phyloP scores from a whole-genome alignment of 23 tunicate species.

The Clavelina lepadiformis region DNA sequence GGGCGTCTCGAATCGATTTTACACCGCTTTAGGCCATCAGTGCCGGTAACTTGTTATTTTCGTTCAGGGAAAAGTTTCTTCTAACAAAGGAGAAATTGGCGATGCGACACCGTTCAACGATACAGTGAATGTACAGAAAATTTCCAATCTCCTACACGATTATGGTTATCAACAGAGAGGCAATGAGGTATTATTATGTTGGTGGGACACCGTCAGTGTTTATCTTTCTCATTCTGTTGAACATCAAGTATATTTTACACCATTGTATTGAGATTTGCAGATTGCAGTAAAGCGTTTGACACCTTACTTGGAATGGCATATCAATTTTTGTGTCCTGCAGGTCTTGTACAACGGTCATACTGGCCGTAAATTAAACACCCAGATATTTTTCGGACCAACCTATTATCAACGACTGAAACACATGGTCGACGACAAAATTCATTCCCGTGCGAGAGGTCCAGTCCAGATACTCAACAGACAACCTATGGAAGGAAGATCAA shows the following conservation, averaged over 20 bases:
- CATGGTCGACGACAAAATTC: conserved; percentile 99
- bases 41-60: no score
- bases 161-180: conserved; percentile 99
- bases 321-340: background rate
- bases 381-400: conserved; percentile 97
- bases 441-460: conserved; percentile 98
- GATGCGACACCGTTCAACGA: conserved; percentile 99
- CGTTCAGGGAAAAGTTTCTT: conserved; percentile 90
- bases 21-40: no score
- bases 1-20: background rate
- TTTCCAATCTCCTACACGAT: conserved; percentile 94
- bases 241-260: background rate
- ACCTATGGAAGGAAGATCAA: conserved; percentile 99
- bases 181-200: conserved; percentile 88
- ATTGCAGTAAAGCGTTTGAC: background rate
- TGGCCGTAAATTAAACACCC: conserved; percentile 95
- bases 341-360: conserved; percentile 94
- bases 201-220: background rate
- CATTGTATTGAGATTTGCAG: background rate
- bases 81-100: conserved; percentile 99
- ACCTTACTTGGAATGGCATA: background rate
- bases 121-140: conserved; percentile 98
- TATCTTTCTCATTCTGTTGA: background rate
- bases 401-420: conserved; percentile 98
- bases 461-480: conserved; percentile 95